Base-by-base conservation (phyloP, 2,113 vertebrate genomes). In the Acanthochromis polyacanthus region DNA sequence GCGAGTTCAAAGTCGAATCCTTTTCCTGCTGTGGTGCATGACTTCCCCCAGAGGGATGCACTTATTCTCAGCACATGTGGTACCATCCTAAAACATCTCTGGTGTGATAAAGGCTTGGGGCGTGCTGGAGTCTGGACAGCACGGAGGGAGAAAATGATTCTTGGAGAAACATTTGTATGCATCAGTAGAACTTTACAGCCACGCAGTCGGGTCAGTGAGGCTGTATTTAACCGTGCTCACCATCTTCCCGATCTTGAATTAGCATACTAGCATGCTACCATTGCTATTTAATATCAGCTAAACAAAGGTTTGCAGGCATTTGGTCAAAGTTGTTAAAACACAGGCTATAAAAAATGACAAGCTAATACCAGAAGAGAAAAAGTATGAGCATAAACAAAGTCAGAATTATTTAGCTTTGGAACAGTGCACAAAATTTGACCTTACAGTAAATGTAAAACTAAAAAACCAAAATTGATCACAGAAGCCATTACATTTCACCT, bases 21-120 rank as follows among this genome's bases (percentile, higher is more conserved):
- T 68, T 74, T 76, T 81, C 85, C 79, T 75, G 68, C 55, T 17
- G 12, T n/a, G 75, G 40, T 64, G 56, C 22, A 10, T 14, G 6
- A 7, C 58, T 48, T 58, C 52, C 62, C 43, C 57, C 75, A 43
- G 48, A 43, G 81, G 50, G 76, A 82, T 50, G 46, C 45, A 69
- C 30, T 64, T n/a, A 52, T 50, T 78, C 52, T 60, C 43, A 50
- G 60, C 81, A 25, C 80, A 82, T 70, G 63, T 79, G 71, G 38
- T 66, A 19, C 14, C 62, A 63, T 69, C 66, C 46, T 65, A 15
- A 51, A 81, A 70, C 65, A 75, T 85, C 25, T 68, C 46, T 70
- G 57, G 10, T 63, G 28, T 45, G 63, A 74, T 82, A 53, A 52
- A 55, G 22, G 22, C 19, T 23, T 9, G 50, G 19, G 20, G 23